phyloP scores from a whole-genome alignment of 1,140 invertebrate species.

The Drosophila tsacasi region DNA sequence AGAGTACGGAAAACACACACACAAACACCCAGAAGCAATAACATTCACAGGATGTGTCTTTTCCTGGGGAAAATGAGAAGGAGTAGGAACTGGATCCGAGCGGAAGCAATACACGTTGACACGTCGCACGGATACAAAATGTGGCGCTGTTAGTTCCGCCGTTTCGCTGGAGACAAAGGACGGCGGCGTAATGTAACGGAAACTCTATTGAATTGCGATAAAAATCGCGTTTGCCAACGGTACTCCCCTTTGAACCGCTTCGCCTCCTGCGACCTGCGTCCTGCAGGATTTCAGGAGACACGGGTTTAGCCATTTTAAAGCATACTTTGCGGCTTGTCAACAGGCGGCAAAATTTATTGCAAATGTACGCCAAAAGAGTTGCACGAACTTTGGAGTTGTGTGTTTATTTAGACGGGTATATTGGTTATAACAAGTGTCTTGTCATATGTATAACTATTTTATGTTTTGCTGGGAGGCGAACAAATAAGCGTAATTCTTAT shows the following conservation, averaged over 20 bases:
- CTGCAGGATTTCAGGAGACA: conserved; percentile 9
- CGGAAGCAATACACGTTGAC: conserved; percentile 82
- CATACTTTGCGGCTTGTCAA: conserved; percentile 81
- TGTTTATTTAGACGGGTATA: background rate
- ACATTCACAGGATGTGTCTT: conserved; percentile 16
- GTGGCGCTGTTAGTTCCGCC: conserved; percentile 80
- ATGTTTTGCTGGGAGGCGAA: too few relatives aligned
- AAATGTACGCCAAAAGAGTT: conserved; percentile 77
- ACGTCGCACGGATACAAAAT: conserved; percentile 81
- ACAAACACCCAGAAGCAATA: conserved; percentile 35
- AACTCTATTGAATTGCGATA: conserved; percentile 83
- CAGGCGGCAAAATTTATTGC: conserved; percentile 74
- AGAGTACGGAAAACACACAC: conserved; percentile 23
- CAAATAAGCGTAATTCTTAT: background rate
- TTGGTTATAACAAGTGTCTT: background rate
- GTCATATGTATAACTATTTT: background rate
- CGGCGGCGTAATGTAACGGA: conserved; percentile 76
- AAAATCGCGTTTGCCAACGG: conserved; percentile 75
- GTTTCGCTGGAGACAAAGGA: conserved; percentile 62
- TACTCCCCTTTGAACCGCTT: conserved; percentile 40
- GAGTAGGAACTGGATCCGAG: conserved; percentile 48
- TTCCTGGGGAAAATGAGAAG: conserved; percentile 10
- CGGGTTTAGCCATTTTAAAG: conserved; percentile 72
- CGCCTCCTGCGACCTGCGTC: conserved; percentile 19
- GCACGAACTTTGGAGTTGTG: conserved; percentile 24